Evolutionary conservation across 2,888 invertebrate species (phyloP).

Genomic region (Sisyra terminalis): DNA sequence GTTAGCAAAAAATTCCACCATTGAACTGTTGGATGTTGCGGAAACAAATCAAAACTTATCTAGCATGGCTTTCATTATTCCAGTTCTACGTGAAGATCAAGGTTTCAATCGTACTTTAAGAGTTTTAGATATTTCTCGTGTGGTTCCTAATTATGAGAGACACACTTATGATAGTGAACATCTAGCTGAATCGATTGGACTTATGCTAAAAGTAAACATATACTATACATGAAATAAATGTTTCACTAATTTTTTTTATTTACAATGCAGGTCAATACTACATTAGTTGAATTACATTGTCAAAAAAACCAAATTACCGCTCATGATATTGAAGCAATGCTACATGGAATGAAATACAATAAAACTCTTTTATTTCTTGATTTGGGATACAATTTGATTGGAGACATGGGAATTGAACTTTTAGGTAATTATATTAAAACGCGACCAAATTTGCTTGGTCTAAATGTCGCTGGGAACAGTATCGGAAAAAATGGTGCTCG

Average conservation of each 20-base stretch:
- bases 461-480: slow-evolving; percentile 38
- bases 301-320: slow-evolving; percentile 41
- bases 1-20: slow-evolving; percentile 26
- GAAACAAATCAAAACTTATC: slow-evolving; percentile 37
- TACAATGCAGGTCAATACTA: slow-evolving; percentile 22
- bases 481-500: slow-evolving; percentile 37
- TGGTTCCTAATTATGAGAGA: slow-evolving; percentile 20
- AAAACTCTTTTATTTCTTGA: slow-evolving; percentile 36
- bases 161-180: slow-evolving; percentile 19
- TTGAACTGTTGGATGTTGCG: slow-evolving; percentile 36
- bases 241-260: slow-evolving; percentile 1
- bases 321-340: slow-evolving; percentile 39
- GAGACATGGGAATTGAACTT: slow-evolving; percentile 37
- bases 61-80: slow-evolving; percentile 29
- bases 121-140: slow-evolving; percentile 26
- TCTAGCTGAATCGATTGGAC: slow-evolving; percentile 20
- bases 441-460: slow-evolving; percentile 29
- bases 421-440: slow-evolving; percentile 34
- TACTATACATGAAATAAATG: neutral
- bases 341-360: slow-evolving; percentile 33
- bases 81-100: slow-evolving; percentile 18
- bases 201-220: slow-evolving; percentile 21
- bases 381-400: slow-evolving; percentile 40
- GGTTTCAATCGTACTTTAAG: slow-evolving; percentile 19
- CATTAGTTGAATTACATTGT: slow-evolving; percentile 35